phyloP scores from a whole-genome alignment of 2,888 invertebrate species.

The Rhorus exstirpatorius region DNA sequence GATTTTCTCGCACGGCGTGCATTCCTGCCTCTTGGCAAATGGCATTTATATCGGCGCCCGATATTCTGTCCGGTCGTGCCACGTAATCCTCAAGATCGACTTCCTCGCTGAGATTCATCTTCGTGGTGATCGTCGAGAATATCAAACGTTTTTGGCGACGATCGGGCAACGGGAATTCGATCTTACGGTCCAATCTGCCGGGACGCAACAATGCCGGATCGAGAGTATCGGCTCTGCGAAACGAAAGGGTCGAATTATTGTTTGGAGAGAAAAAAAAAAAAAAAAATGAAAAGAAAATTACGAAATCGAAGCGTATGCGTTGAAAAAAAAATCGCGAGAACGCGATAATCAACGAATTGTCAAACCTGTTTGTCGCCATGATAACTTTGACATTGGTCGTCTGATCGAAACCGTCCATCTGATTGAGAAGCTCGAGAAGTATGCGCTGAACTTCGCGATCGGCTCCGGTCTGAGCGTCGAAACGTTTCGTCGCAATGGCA shows the following conservation, averaged over 20 bases:
- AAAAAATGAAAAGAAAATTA: slow-evolving; percentile 18
- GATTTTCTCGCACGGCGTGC: slow-evolving; percentile 99
- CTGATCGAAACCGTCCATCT: slow-evolving; percentile 99
- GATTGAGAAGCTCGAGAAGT: slow-evolving; percentile 97
- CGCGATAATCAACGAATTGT: not conserved
- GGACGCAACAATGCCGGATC: slow-evolving; percentile 99
- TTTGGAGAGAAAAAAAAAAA: too few species aligned
- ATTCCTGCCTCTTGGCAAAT: slow-evolving; percentile 99
- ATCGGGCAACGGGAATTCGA: slow-evolving; percentile 99
- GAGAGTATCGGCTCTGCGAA: slow-evolving; percentile 94
- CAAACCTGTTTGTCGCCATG: slow-evolving; percentile 86
- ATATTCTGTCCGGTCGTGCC: slow-evolving; percentile 99
- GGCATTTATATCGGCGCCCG: slow-evolving; percentile 99
- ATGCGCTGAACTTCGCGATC: slow-evolving; percentile 99
- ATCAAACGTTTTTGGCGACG: slow-evolving; percentile 96
- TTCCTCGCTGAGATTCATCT: slow-evolving; percentile 99
- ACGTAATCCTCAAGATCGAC: slow-evolving; percentile 99
- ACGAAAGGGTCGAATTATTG: slow-evolving; percentile 27
- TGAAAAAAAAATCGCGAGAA: too few species aligned
- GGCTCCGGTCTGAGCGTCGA: slow-evolving; percentile 99
- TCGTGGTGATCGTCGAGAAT: slow-evolving; percentile 98
- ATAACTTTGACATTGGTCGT: slow-evolving; percentile 99
- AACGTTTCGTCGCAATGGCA: slow-evolving; percentile 99
- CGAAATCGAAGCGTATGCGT: not conserved
- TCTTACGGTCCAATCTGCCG: slow-evolving; percentile 98